Evolutionary conservation across 2,888 invertebrate species (phyloP).

Genomic region (Ectemnius lituratus): DNA sequence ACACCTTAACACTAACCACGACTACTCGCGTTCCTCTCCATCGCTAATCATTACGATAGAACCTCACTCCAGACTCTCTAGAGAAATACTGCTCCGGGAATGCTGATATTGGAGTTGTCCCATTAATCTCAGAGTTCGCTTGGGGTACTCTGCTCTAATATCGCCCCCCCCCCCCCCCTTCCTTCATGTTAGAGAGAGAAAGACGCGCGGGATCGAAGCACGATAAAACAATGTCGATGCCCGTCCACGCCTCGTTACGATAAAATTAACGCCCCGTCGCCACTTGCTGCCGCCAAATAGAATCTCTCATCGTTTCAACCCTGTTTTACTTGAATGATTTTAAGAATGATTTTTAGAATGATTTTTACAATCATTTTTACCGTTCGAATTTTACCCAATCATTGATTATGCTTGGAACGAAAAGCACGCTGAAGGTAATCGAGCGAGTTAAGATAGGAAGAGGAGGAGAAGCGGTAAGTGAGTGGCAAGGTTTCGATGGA

Average conservation of each 20-base stretch:
- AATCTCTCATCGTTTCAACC: conserved; percentile 22
- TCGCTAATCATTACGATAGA: neutral
- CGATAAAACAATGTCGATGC: conserved; percentile 59
- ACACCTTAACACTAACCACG: neutral
- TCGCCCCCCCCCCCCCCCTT: too few relatives aligned
- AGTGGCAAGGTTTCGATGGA: neutral
- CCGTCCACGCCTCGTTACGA: conserved; percentile 62
- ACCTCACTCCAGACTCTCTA: neutral
- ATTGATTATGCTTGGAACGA: too few relatives aligned
- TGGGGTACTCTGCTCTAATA: too few relatives aligned
- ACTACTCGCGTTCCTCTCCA: neutral
- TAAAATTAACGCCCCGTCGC: conserved; percentile 62
- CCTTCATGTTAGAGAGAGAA: neutral
- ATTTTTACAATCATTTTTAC: neutral
- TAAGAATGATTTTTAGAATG: neutral
- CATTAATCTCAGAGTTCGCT: neutral
- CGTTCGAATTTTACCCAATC: too few relatives aligned
- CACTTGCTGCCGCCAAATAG: conserved; percentile 50
- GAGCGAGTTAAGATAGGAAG: neutral
- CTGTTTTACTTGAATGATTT: neutral
- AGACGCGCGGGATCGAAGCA: neutral
- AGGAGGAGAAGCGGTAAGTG: neutral
- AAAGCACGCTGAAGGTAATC: too few relatives aligned
- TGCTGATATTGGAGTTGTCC: neutral
- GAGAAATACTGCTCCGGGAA: neutral